These are phyloP conservation scores for Trematomus bernacchii DNA, from an alignment of 2,797 vertebrate genomes.

Conservation along the genomic window DNA sequence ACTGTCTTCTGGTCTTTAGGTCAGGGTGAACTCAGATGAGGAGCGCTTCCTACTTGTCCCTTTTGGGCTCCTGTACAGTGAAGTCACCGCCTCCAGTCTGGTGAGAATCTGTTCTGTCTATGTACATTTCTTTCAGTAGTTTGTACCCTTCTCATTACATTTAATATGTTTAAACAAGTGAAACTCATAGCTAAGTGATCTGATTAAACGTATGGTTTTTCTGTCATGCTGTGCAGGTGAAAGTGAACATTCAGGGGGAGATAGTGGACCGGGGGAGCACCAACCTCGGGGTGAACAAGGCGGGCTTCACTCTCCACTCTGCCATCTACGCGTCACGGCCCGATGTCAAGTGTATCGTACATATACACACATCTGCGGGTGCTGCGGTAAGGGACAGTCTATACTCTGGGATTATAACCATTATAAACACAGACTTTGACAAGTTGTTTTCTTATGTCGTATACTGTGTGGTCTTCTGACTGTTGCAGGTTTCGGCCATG, in stretches of 20 bases:
- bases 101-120: constrained; percentile 79
- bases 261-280: constrained; percentile 96
- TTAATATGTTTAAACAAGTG: background rate
- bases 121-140: background rate
- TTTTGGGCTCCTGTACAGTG: constrained; percentile 97
- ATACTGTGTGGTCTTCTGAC: background rate
- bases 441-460: background rate
- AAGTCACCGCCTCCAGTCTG: constrained; percentile 97
- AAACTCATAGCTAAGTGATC: background rate
- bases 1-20: constrained; percentile 78
- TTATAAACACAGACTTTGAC: background rate
- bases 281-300: constrained; percentile 95
- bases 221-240: constrained; percentile 85
- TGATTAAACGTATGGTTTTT: background rate
- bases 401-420: no score
- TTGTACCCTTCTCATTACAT: background rate
- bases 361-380: constrained; percentile 94
- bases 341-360: constrained; percentile 93
- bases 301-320: constrained; percentile 94
- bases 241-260: constrained; percentile 94
- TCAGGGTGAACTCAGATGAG: constrained; percentile 93
- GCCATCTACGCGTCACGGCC: constrained; percentile 93
- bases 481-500: constrained; percentile 95
- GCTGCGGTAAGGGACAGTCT: constrained; percentile 87
- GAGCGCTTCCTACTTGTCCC: constrained; percentile 97